Evolutionary conservation across 2,113 vertebrate species (phyloP).

Genomic region (Erythrocercus mccallii): DNA sequence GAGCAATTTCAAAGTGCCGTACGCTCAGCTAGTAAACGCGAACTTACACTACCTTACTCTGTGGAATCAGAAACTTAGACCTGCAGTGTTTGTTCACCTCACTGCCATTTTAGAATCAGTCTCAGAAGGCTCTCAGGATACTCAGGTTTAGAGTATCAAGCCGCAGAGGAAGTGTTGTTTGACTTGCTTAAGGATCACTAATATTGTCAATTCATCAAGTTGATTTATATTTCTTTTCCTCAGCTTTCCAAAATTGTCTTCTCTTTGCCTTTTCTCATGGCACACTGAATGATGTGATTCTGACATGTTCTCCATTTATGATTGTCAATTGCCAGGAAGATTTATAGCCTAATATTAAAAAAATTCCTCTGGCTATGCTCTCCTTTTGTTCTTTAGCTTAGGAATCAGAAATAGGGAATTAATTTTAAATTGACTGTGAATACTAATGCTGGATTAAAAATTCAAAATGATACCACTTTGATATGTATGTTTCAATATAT

Average conservation of each 20-base stretch:
- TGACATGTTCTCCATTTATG: neutral
- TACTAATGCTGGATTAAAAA: neutral
- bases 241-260: neutral
- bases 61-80: neutral
- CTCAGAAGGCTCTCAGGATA: neutral
- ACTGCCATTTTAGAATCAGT: neutral
- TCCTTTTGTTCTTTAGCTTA: neutral
- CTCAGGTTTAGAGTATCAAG: neutral
- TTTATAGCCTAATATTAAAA: neutral
- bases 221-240: constrained; percentile 29
- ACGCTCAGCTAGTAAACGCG: neutral
- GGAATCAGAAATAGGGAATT: neutral
- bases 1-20: neutral
- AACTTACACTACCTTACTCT: neutral
- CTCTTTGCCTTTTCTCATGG: neutral
- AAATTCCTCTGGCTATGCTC: neutral
- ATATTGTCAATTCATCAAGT: neutral
- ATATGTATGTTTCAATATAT: neutral
- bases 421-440: neutral
- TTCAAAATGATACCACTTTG: neutral
- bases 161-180: neutral
- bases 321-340: neutral
- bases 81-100: neutral
- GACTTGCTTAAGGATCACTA: neutral
- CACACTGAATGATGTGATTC: neutral